These are phyloP conservation scores for Pomatostomus ruficeps DNA, from an alignment of 2,113 vertebrate species.

Conservation along the genomic window DNA sequence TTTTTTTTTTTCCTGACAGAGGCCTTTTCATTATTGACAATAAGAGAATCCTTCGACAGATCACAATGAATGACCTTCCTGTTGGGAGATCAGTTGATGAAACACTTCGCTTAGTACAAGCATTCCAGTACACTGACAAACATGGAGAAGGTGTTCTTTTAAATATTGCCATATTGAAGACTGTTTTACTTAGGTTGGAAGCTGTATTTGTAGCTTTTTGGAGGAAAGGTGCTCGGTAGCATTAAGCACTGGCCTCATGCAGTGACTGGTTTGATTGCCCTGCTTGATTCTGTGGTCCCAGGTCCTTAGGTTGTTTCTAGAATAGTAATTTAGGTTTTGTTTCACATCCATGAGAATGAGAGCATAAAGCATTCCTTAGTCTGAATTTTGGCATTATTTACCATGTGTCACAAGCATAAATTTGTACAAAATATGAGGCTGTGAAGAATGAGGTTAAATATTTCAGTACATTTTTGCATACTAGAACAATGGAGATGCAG, in stretches of 20 bases:
- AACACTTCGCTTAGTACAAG: conserved; percentile 91
- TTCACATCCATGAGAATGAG: neutral
- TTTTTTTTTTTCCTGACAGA: conserved; percentile 65
- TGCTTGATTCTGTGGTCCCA: neutral
- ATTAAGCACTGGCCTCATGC: neutral
- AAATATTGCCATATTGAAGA: neutral
- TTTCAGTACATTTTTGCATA: neutral
- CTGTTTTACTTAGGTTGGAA: neutral
- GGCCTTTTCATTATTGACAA: conserved; percentile 95
- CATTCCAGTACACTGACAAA: conserved; percentile 95
- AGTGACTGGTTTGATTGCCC: neutral
- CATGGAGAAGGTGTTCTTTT: conserved; percentile 88
- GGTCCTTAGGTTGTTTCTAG: neutral
- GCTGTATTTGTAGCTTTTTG: neutral
- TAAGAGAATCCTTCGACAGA: conserved; percentile 90
- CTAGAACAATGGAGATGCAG: neutral
- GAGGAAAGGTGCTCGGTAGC: neutral
- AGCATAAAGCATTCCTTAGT: neutral
- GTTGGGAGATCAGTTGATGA: conserved; percentile 96
- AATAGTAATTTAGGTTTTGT: neutral
- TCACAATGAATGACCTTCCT: conserved; percentile 97
- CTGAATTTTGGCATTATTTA: neutral
- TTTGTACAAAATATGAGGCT: neutral
- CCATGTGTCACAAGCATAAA: neutral
- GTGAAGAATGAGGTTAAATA: neutral